Base-by-base conservation (phyloP, 2,888 invertebrate species). In the Stomorhina lunata region DNA sequence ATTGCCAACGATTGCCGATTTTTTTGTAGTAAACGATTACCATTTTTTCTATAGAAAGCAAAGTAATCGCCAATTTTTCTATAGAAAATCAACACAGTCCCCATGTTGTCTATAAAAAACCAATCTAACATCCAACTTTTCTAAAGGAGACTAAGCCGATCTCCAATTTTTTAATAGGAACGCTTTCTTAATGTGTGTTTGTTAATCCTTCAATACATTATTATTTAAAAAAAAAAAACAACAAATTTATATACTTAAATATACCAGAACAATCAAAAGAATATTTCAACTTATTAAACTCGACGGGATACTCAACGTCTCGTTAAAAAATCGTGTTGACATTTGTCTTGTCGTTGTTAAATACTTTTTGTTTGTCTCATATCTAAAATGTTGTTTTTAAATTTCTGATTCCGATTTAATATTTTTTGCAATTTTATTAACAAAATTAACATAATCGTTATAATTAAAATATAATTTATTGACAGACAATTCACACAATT, bases 381-480 rank as follows among this genome's bases (percentile, higher is more conserved):
- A 22, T n/a, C 48, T 65, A 53, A 27, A 22, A 25, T 65, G 72
- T 57, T 45, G 37, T 68, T 57, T 63, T 34, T 9, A 55, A 65
- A 15, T 55, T 55, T 48, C 73, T 57, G 34, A 72, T 40, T 80
- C 59, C 43, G 57, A 55, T 65, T 71, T 78, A 4, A 45, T 59
- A 12, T 59, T 80, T 79, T 73, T 80, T 83, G 77, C 78, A 50
- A 68, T 57, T 80, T 83, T 66, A 84, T 84, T 75, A 75, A 78
- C 61, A 78, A 84, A 89, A 89, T 89, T 89, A 88, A 85, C 88
- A 88, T 89, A 86, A 87, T 86, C 86, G 85, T 88, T 86, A 89
- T 89, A 89, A 89, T 88, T 89, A 88, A 88, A 89, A 87, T 87
- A 88, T 88, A 88, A 89, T 88, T 89, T 89, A 89, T 89, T 86